A percentile compares a stretch with the other conserved stretches of the same genome.
Conservation (phyloP, 2,888 invertebrate species). For the Altica lythri region DNA sequence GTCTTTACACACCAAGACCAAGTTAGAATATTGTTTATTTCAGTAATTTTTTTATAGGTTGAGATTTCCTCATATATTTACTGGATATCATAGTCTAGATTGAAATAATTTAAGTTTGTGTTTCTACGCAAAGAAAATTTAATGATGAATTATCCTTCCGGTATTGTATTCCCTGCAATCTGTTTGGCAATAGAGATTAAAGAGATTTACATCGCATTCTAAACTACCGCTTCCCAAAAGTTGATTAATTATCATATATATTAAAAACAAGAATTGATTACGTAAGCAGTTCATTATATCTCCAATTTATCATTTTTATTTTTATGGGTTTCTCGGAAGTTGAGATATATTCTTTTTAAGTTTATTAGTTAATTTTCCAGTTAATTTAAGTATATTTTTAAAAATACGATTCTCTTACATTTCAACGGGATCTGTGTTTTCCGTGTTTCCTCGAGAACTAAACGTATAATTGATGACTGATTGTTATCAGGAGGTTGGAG, state of each 20-base stretch:
- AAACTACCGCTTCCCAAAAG: conserved; percentile 1
- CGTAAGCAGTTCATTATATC: background rate
- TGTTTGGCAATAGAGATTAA: background rate
- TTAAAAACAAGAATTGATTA: conserved; percentile 1
- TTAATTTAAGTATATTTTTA: conserved; percentile 6
- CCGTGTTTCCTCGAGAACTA: conserved; percentile 8
- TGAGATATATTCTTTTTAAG: conserved; percentile 1
- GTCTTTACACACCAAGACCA: no score
- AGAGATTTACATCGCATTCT: background rate
- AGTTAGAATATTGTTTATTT: no score
- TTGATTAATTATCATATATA: conserved; percentile 4
- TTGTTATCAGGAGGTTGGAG: conserved; percentile 19
- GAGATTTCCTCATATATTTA: no score
- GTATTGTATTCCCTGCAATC: background rate
- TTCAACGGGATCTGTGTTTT: conserved; percentile 3
- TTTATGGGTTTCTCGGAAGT: background rate
- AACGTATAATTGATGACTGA: conserved; percentile 15
- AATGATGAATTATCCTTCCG: no score
- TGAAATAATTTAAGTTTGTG: no score
- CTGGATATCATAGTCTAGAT: no score
- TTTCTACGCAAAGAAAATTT: no score
- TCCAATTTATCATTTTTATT: conserved; percentile 5
- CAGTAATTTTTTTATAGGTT: no score
- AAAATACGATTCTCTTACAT: conserved; percentile 8
- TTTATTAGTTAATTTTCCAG: conserved; percentile 5